Evolutionary conservation across 2,888 invertebrate genomes (phyloP), one percentile per base, ranked within the genome.

Genomic region (Alsophila aescularia): DNA sequence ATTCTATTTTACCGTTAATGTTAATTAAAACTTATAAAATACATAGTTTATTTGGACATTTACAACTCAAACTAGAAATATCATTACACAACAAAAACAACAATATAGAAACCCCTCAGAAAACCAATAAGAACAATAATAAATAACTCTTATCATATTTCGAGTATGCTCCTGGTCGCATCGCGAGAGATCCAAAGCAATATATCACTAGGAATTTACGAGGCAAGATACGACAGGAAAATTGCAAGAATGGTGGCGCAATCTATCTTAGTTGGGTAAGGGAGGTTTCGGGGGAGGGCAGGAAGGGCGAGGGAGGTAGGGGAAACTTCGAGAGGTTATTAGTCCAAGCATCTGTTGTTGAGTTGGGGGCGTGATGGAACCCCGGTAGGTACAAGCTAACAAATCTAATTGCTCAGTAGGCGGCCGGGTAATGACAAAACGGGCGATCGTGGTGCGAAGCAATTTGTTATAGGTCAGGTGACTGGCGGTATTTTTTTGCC

Each of bases 241-340:
- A 96, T 96, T 96, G 96, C 96, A 96, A 96, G 96, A 96, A 96
- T 96, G 96, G 95, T 95, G 95, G 95, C 94, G 95, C 95, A 95
- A 96, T 96, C 95, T 95, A 96, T 96, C 96, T 96, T 94, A 94
- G 94, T 94, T 94, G 94, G 93, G 93, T 92, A 92, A 85, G 89
- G 86, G 85, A 84, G 88, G 83, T 80, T 83, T 43, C 81, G 83
- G 92, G 89, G 76, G 70, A 72, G 83, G 88, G 83, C 72, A 78
- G 77, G 73, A 73, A 79, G 79, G 74, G 76, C 84, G 82, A 74
- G 73, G 80, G 85, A 83, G 66, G 65, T 75, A 79, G 87, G 87
- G 88, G 90, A 85, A 91, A 91, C 92, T 92, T 92, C 89, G 92
- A 92, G 92, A 92, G 92, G 92, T 92, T 92, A 92, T 92, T 92